Evolutionary conservation across 2,113 vertebrate genomes (phyloP).

Genomic region (Merops nubicus): DNA sequence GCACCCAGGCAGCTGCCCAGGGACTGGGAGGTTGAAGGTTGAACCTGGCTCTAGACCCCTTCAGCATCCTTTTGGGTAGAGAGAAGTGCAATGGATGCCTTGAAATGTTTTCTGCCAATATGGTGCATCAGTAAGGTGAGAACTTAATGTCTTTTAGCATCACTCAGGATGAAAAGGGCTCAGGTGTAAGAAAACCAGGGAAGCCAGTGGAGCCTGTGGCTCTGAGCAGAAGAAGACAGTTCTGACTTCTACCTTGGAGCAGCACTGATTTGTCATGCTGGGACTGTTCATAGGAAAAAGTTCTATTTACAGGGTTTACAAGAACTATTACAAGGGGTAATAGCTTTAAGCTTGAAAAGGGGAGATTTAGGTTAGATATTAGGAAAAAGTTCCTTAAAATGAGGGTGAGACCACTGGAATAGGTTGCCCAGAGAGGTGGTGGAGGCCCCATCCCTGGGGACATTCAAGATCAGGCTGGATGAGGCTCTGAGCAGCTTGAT

Average conservation of each 20-base stretch:
- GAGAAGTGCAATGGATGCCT: no score
- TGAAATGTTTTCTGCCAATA: background rate
- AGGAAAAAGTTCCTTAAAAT: no score
- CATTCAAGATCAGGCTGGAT: no score
- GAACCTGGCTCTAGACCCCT: background rate
- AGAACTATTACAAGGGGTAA: no score
- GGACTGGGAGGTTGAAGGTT: background rate
- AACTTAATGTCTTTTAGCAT: background rate
- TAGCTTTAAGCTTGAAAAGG: no score
- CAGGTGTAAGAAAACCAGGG: background rate
- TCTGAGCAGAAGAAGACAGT: background rate
- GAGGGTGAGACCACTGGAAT: no score
- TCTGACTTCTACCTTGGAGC: background rate
- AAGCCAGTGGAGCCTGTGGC: background rate
- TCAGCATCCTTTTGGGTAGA: background rate
- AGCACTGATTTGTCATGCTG: background rate
- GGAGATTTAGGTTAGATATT: no score
- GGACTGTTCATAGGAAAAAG: background rate
- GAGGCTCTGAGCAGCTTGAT: no score
- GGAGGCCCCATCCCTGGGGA: no score
- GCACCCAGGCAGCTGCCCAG: fast-evolving
- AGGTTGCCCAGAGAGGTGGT: no score
- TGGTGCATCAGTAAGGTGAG: background rate
- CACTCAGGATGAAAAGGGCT: background rate
- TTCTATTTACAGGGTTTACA: no score